These are phyloP conservation scores for Lycaena phlaeas DNA, from an alignment of 2,888 invertebrate species.

Conservation along the genomic window DNA sequence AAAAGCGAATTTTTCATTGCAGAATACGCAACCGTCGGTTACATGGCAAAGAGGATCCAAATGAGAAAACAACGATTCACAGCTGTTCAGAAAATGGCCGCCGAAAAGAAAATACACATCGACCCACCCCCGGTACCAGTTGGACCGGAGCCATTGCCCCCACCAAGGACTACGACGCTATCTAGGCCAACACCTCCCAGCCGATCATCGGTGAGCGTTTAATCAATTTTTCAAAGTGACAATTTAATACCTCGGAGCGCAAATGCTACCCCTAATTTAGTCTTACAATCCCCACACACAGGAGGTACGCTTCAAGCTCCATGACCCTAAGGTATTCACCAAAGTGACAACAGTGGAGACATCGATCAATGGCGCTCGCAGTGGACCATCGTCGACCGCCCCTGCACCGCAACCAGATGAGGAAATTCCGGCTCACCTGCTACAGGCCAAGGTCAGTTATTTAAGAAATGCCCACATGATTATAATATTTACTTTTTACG, in stretches of 20 bases:
- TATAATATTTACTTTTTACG: background rate
- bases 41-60: slow-evolving; percentile 97
- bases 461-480: too few relatives aligned
- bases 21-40: slow-evolving; percentile 98
- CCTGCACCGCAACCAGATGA: slow-evolving; percentile 14
- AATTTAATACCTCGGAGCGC: slow-evolving; percentile 21
- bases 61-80: slow-evolving; percentile 94
- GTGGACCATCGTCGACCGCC: slow-evolving; percentile 37
- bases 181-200: slow-evolving; percentile 62
- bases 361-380: slow-evolving; percentile 86
- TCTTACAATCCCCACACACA: slow-evolving; percentile 50
- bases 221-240: background rate
- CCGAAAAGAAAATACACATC: slow-evolving; percentile 88
- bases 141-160: slow-evolving; percentile 72
- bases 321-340: slow-evolving; percentile 92
- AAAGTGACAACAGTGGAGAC: slow-evolving; percentile 92
- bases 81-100: slow-evolving; percentile 91
- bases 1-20: slow-evolving; percentile 32
- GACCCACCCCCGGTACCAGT: slow-evolving; percentile 80
- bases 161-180: slow-evolving; percentile 78
- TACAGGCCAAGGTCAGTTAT: slow-evolving; percentile 39
- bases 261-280: slow-evolving; percentile 20
- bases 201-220: slow-evolving; percentile 48
- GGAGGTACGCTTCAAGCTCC: slow-evolving; percentile 95
- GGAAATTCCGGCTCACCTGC: slow-evolving; percentile 71